phyloP scores from a whole-genome alignment of 2,888 invertebrate genomes.

The Folsomia candida region DNA sequence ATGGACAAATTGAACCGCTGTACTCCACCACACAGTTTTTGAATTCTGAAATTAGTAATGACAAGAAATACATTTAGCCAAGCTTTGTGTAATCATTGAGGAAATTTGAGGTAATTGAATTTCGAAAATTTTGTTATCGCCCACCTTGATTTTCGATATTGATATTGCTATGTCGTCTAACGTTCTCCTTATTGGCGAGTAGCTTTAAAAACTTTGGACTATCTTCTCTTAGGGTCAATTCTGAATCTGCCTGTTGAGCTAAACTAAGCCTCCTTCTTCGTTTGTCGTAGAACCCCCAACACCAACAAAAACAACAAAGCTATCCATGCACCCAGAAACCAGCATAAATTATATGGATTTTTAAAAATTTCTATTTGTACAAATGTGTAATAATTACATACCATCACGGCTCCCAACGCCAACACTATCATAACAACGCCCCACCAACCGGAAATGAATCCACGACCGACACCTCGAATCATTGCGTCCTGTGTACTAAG shows the following conservation, averaged over 20 bases:
- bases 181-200: constrained; percentile 40
- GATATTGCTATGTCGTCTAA: constrained; percentile 29
- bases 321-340: constrained; percentile 36
- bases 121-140: not conserved
- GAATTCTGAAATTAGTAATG: constrained; percentile 20
- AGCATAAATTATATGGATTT: not conserved
- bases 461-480: constrained; percentile 40
- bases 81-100: not conserved
- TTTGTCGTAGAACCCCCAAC: constrained; percentile 28
- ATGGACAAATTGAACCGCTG: constrained; percentile 42
- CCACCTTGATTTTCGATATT: constrained; percentile 17
- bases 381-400: constrained; percentile 10
- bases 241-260: constrained; percentile 34
- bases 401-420: constrained; percentile 29
- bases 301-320: no score
- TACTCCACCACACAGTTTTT: constrained; percentile 38
- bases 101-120: not conserved
- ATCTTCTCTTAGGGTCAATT: constrained; percentile 31
- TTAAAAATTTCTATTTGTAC: constrained; percentile 2
- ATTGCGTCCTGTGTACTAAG: constrained; percentile 8
- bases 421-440: constrained; percentile 36
- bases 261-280: constrained; percentile 31
- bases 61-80: not conserved
- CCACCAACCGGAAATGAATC: constrained; percentile 41
- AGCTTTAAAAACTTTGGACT: constrained; percentile 45